Evolutionary conservation across 2,888 invertebrate genomes (phyloP), one percentile per base, ranked within the genome.

Genomic region (Listrodromus nycthemerus): DNA sequence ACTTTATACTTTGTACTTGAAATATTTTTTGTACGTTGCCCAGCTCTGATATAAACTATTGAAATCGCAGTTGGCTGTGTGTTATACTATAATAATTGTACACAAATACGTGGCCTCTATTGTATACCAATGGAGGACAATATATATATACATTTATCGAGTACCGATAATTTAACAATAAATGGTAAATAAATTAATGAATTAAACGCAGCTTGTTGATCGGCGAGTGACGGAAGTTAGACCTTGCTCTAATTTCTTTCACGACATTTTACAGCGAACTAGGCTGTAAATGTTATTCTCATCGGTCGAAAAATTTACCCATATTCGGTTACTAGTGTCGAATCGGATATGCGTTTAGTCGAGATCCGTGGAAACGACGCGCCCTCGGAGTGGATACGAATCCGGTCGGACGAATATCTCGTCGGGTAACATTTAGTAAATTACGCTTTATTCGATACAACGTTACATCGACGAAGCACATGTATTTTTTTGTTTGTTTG

Each of bases 361-460:
- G 7, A 33, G 33, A 33, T 33, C 33, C 33, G 4, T 7, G 8
- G 33, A 33, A 33, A 33, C 33, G 33, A 1, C 33, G 33, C 2
- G 33, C 8, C 8, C 8, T 1, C 33, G 33, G 1, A 1, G 33
- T 33, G 8, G 4, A 8, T 4, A 1, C 33, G 33, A 33, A 33
- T 33, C 33, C 33, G 8, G 16, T 19, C 13, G 27, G 58, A 58
- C 16, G 58, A 27, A 58, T 58, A 21, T 58, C 71, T 55, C 71
- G 13, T 45, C 58, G 13, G 71, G 58, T 48, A 55, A 63, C 67
- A 65, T 74, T 69, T 58, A 67, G 77, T 80, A 63, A 84, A 80
- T 80, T 73, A 80, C 65, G 83, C 74, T 84, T 84, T 84, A 84
- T 84, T 84, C 80, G 83, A 80, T 84, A 80, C 80, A 84, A 80